phyloP scores from a whole-genome alignment of 2,888 invertebrate species.

The Eupithecia pulchellata region DNA sequence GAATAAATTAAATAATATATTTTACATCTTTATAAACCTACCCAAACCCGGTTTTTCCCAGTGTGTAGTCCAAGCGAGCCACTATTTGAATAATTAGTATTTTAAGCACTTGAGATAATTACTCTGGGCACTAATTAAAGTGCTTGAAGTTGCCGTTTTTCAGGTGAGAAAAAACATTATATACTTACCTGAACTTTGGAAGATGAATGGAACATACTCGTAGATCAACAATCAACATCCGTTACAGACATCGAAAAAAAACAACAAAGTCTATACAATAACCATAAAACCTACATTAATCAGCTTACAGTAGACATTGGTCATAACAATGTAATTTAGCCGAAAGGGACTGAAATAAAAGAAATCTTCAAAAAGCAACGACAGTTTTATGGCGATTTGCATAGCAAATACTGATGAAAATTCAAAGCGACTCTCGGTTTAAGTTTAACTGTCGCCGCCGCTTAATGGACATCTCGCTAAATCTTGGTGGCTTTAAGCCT shows the following conservation, averaged over 20 bases:
- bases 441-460: slow-evolving; percentile 62
- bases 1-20: no score
- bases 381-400: slow-evolving; percentile 55
- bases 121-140: not conserved
- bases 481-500: slow-evolving; percentile 62
- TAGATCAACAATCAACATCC: not conserved
- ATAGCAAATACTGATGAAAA: slow-evolving; percentile 65
- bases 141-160: not conserved
- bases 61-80: no score
- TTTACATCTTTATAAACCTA: no score
- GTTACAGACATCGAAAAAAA: not conserved
- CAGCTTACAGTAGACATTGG: slow-evolving; percentile 29
- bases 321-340: slow-evolving; percentile 40
- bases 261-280: slow-evolving; percentile 4
- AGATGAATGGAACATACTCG: not conserved
- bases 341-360: slow-evolving; percentile 37
- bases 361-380: slow-evolving; percentile 53
- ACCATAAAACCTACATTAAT: slow-evolving; percentile 25
- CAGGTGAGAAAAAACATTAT: not conserved
- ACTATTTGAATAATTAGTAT: not conserved
- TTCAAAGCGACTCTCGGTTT: slow-evolving; percentile 60
- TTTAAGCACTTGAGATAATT: slow-evolving; percentile 7
- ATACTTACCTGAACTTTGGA: not conserved
- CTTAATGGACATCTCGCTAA: slow-evolving; percentile 66
- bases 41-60: no score